Percentiles rank a stretch among this genome's conserved stretches.
Conservation (phyloP, 2,888 invertebrate genomes). For the Anodontia alba region DNA sequence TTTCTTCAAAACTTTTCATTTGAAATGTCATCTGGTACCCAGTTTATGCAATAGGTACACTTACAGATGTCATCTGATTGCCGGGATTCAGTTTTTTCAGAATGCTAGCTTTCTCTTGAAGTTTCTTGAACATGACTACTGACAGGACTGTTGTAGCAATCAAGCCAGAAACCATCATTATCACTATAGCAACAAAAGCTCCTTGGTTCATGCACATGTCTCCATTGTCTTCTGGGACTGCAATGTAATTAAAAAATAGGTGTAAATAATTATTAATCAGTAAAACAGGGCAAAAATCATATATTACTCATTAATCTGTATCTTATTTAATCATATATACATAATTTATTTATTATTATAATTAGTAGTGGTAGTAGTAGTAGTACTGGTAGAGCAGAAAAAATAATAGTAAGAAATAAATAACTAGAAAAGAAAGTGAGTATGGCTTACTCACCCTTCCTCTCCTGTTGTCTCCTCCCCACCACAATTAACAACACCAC, state of each 20-base stretch:
- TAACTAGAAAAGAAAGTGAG: too few relatives aligned
- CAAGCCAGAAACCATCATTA: constrained; percentile 50
- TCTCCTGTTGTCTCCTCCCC: too few relatives aligned
- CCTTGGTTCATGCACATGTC: constrained; percentile 62
- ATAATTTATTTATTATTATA: too few relatives aligned
- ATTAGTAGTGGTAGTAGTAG: too few relatives aligned
- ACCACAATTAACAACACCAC: too few relatives aligned
- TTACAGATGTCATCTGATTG: neutral
- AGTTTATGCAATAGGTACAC: neutral
- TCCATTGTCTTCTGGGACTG: constrained; percentile 52
- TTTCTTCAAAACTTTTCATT: too few relatives aligned
- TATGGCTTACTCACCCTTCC: too few relatives aligned
- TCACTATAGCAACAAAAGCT: constrained; percentile 51
- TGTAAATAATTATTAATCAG: too few relatives aligned
- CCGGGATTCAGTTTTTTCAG: constrained; percentile 46
- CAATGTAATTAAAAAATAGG: too few relatives aligned
- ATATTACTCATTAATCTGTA: neutral
- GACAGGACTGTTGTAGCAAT: constrained; percentile 44
- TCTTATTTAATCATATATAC: neutral
- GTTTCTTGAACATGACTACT: constrained; percentile 56
- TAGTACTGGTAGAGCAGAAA: too few relatives aligned
- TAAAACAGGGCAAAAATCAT: too few relatives aligned
- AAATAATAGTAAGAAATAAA: too few relatives aligned
- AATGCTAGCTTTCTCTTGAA: constrained; percentile 55
- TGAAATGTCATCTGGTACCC: neutral